A percentile compares a stretch with the other conserved stretches of the same genome.
Conservation (phyloP, 1,140 invertebrate species). For the Nasonia giraulti region DNA sequence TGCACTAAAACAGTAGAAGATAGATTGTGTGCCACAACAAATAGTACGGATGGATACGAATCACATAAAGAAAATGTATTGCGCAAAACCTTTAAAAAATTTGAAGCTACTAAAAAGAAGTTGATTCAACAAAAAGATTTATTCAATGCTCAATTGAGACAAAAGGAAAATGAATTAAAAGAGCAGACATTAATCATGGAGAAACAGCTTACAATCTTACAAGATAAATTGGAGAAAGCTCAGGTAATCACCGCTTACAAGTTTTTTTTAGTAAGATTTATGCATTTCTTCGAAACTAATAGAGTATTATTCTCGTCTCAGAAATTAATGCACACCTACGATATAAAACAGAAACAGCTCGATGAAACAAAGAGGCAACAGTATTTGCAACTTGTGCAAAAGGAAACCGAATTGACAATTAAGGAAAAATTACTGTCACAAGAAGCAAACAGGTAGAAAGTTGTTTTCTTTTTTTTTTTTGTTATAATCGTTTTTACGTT, state of each 20-base stretch:
- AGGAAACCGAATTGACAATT: slow-evolving; percentile 64
- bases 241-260: slow-evolving; percentile 60
- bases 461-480: not conserved
- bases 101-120: slow-evolving; percentile 60
- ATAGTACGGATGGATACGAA: slow-evolving; percentile 38
- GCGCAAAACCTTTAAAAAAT: slow-evolving; percentile 50
- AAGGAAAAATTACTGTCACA: slow-evolving; percentile 66
- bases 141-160: slow-evolving; percentile 60
- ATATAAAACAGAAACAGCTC: slow-evolving; percentile 63
- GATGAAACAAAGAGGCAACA: slow-evolving; percentile 59
- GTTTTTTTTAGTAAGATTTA: slow-evolving; percentile 24
- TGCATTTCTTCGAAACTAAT: not conserved
- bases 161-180: slow-evolving; percentile 65
- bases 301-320: slow-evolving; percentile 52
- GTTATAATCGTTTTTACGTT: slow-evolving; percentile 7
- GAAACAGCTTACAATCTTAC: slow-evolving; percentile 63
- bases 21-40: not conserved
- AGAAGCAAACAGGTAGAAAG: slow-evolving; percentile 65
- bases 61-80: slow-evolving; percentile 7
- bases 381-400: slow-evolving; percentile 60
- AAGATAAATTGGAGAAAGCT: slow-evolving; percentile 66
- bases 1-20: slow-evolving; percentile 54
- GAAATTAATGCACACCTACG: slow-evolving; percentile 62
- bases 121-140: slow-evolving; percentile 65
- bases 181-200: slow-evolving; percentile 61